A percentile compares a stretch with the other conserved stretches of the same genome.
Conservation (phyloP, 2,888 invertebrate species). For the Leucozona laternaria region DNA sequence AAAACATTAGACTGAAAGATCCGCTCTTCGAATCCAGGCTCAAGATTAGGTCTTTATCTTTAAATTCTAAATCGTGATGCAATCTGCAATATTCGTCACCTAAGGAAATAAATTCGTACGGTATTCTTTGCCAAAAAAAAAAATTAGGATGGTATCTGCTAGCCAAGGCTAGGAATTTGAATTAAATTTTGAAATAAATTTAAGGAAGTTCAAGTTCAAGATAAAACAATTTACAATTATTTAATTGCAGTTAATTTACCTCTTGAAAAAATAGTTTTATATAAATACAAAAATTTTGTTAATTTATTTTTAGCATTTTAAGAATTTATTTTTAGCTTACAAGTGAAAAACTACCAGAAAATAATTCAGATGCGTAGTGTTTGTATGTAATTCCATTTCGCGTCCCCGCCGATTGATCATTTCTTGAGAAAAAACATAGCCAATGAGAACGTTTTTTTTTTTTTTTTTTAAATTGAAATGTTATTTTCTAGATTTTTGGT, state of each 20-base stretch:
- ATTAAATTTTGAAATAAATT: conserved; percentile 1
- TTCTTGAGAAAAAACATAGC: not conserved
- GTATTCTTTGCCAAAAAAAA: not conserved
- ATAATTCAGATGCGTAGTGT: not conserved
- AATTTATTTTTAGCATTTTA: not conserved
- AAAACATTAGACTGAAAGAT: too few relatives aligned
- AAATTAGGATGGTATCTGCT: not conserved
- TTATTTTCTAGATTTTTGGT: not conserved
- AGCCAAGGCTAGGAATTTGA: not conserved
- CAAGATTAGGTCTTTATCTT: not conserved
- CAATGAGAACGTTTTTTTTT: not conserved
- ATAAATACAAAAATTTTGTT: too few relatives aligned
- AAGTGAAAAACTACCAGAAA: not conserved
- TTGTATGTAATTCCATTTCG: not conserved
- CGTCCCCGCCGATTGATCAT: not conserved
- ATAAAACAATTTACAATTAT: not conserved
- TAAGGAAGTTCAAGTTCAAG: conserved; percentile 12
- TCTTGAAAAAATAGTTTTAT: not conserved
- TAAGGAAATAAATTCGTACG: not conserved
- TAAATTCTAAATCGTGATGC: not conserved
- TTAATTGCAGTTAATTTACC: not conserved
- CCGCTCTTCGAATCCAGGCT: too few relatives aligned
- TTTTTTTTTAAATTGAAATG: not conserved
- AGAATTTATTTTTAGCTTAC: not conserved
- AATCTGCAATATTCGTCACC: not conserved